Evolutionary conservation across 2,113 vertebrate species (phyloP).

Genomic region (Hiodon alosoides): DNA sequence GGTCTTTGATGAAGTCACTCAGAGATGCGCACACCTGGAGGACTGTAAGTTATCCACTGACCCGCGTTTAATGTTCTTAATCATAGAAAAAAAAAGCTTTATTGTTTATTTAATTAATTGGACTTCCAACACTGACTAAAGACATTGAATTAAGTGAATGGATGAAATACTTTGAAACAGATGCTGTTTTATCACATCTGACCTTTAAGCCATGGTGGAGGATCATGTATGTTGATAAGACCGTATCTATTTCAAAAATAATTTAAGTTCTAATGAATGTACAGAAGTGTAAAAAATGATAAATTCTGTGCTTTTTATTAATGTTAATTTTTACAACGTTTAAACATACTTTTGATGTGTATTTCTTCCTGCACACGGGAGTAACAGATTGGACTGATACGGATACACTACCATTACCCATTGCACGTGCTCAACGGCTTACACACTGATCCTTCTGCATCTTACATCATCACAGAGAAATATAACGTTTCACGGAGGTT

Average conservation of each 20-base stretch:
- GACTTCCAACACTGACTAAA: too few species aligned
- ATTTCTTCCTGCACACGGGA: slow-evolving; percentile 9
- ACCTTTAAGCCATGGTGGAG: too few species aligned
- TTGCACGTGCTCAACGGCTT: slow-evolving; percentile 19
- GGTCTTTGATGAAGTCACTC: slow-evolving; percentile 90
- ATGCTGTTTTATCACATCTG: too few species aligned
- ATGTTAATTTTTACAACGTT: not conserved
- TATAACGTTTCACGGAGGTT: slow-evolving; percentile 28
- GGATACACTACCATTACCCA: slow-evolving; percentile 3
- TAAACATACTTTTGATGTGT: slow-evolving; percentile 2
- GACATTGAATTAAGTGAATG: too few species aligned
- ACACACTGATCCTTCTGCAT: slow-evolving; percentile 3
- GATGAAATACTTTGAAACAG: too few species aligned
- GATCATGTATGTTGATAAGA: too few species aligned
- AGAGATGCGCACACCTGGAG: slow-evolving; percentile 80
- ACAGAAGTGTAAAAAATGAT: too few species aligned
- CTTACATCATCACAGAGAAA: slow-evolving; percentile 21
- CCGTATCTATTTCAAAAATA: too few species aligned
- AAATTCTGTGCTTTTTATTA: not conserved
- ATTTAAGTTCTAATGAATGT: too few species aligned
- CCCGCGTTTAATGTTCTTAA: not conserved
- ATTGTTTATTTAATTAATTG: not conserved
- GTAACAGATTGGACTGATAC: not conserved
- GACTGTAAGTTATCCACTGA: slow-evolving; percentile 75
- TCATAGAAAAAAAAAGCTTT: not conserved